These are phyloP conservation scores for Centrocercus urophasianus DNA, from an alignment of 2,113 vertebrate species.

Conservation along the genomic window DNA sequence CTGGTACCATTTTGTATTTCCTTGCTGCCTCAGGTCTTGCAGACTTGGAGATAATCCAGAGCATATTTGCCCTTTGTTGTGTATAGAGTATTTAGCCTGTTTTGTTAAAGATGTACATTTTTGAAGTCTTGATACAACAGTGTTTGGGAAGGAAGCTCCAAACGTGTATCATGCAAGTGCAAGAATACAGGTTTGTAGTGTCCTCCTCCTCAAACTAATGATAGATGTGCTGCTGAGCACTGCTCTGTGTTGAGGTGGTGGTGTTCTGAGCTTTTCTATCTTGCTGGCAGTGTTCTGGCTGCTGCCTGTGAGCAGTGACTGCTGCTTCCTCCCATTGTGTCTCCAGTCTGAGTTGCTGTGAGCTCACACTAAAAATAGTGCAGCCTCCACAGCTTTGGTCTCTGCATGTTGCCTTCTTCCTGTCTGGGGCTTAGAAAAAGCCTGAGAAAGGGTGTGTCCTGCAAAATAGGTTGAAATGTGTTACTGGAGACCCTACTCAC, in stretches of 20 bases:
- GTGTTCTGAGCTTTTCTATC: background rate
- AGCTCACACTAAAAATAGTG: conserved; percentile 43
- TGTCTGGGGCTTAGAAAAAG: conserved; percentile 1
- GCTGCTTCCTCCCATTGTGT: conserved; percentile 64
- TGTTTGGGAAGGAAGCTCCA: background rate
- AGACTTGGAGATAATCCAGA: background rate
- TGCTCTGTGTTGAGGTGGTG: background rate
- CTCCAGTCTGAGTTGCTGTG: background rate
- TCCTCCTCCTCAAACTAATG: background rate
- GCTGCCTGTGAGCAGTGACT: background rate
- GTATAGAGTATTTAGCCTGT: background rate
- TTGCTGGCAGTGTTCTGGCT: background rate
- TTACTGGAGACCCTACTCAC: background rate
- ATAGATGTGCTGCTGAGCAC: background rate
- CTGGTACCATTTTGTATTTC: background rate
- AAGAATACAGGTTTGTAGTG: background rate
- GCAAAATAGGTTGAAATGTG: background rate
- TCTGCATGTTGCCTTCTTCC: conserved; percentile 39
- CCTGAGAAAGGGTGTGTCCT: conserved; percentile 52
- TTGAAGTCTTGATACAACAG: too few relatives aligned
- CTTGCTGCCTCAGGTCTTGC: background rate
- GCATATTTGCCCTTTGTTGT: background rate
- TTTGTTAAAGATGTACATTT: fast-evolving
- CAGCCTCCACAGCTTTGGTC: conserved; percentile 34
- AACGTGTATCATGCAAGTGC: background rate